Percentiles rank a stretch among this genome's conserved stretches.
These are phyloP conservation scores for Meda fulgida DNA, from an alignment of 2,797 vertebrate species.

Conservation along the genomic window DNA sequence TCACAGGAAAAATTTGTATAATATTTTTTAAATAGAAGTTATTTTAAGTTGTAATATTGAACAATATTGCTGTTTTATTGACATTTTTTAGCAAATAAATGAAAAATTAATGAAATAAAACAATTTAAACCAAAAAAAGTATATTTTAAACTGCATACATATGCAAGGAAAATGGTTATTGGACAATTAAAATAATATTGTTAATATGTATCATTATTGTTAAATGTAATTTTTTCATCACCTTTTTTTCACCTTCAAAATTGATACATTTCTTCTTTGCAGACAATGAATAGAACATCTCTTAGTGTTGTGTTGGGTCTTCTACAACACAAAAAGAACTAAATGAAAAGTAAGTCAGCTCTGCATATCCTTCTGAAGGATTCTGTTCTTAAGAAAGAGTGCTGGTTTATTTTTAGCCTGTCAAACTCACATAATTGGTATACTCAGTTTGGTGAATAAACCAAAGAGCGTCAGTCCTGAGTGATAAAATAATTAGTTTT, in stretches of 20 bases:
- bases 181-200: neutral
- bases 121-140: too few relatives aligned
- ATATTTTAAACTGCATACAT: neutral
- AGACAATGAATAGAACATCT: neutral
- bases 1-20: too few relatives aligned
- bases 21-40: neutral
- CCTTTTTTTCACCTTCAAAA: neutral
- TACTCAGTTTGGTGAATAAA: neutral
- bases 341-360: neutral
- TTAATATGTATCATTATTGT: neutral
- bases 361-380: neutral
- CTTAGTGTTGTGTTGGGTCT: neutral
- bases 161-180: neutral
- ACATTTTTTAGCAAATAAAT: neutral
- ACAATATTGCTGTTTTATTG: neutral
- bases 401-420: slow-evolving; percentile 3
- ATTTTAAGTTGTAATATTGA: neutral
- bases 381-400: neutral
- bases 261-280: neutral
- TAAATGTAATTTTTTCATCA: neutral
- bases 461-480: neutral
- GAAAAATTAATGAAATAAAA: too few relatives aligned
- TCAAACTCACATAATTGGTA: neutral
- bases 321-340: neutral
- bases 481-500: neutral